These are phyloP conservation scores for Euplexia lucipara DNA, from an alignment of 2,888 invertebrate species.

Conservation along the genomic window DNA sequence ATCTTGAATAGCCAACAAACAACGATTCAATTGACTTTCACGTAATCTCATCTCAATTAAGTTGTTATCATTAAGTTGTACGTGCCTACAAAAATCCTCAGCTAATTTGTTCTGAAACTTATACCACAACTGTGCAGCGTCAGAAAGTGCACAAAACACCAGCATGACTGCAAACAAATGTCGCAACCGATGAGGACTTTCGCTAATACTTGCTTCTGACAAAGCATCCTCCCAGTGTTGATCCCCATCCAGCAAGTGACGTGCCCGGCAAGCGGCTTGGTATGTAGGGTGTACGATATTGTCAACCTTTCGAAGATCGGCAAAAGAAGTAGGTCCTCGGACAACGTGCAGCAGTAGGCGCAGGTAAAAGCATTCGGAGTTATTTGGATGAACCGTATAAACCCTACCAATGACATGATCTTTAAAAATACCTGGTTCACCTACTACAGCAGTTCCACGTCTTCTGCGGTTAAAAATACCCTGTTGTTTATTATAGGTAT, in stretches of 20 bases:
- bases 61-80: slow-evolving; percentile 2
- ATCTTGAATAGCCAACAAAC: slow-evolving; percentile 1
- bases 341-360: not conserved
- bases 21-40: slow-evolving; percentile 3
- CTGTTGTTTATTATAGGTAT: slow-evolving; percentile 12
- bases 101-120: no score
- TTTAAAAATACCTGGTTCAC: slow-evolving; percentile 4
- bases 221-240: slow-evolving; percentile 12
- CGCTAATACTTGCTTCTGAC: slow-evolving; percentile 1
- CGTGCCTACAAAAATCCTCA: no score
- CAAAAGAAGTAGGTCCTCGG: slow-evolving; percentile 1
- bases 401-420: slow-evolving; percentile 9
- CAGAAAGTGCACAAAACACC: no score
- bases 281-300: not conserved
- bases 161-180: not conserved
- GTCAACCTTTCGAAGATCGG: not conserved
- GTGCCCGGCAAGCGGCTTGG: slow-evolving; percentile 12
- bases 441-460: slow-evolving; percentile 9
- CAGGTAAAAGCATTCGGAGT: no score
- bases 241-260: slow-evolving; percentile 4
- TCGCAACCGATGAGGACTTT: slow-evolving; percentile 5
- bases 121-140: no score
- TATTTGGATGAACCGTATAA: no score
- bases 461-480: no score
- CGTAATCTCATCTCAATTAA: not conserved